Evolutionary conservation across 2,113 vertebrate species (phyloP).

Genomic region (Plectropomus leopardus): DNA sequence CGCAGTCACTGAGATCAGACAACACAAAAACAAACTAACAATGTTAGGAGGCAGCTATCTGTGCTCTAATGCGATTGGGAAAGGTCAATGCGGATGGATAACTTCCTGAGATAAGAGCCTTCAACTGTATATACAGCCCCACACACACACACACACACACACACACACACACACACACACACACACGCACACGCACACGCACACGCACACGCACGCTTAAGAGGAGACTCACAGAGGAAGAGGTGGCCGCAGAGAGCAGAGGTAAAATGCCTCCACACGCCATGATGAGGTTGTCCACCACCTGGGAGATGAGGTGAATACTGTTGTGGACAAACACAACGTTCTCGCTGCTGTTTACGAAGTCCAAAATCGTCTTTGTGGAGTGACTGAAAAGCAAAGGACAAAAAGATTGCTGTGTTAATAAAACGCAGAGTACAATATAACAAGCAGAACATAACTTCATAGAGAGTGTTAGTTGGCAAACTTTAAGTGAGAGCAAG

Average conservation of each 20-base stretch:
- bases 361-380: conserved; percentile 97
- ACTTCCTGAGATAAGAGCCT: conserved; percentile 50
- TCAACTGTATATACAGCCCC: not conserved
- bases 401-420: not conserved
- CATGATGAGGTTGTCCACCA: conserved; percentile 99
- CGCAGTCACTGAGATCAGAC: conserved; percentile 67
- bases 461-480: no score
- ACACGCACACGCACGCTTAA: not conserved
- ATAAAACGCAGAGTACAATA: not conserved
- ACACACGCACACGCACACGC: not conserved
- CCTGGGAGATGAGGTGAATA: conserved; percentile 97
- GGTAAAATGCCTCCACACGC: conserved; percentile 97
- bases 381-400: conserved; percentile 88
- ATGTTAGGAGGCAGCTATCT: conserved; percentile 72
- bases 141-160: not conserved
- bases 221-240: conserved; percentile 90
- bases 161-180: conserved; percentile 5
- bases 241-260: conserved; percentile 96
- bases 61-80: conserved; percentile 76
- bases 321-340: conserved; percentile 99
- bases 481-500: not conserved
- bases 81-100: conserved; percentile 81
- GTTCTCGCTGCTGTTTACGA: conserved; percentile 98
- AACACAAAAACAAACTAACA: conserved; percentile 73
- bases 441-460: not conserved